phyloP scores from a whole-genome alignment of 2,888 invertebrate species.

The Acanthacorydalis orientalis region DNA sequence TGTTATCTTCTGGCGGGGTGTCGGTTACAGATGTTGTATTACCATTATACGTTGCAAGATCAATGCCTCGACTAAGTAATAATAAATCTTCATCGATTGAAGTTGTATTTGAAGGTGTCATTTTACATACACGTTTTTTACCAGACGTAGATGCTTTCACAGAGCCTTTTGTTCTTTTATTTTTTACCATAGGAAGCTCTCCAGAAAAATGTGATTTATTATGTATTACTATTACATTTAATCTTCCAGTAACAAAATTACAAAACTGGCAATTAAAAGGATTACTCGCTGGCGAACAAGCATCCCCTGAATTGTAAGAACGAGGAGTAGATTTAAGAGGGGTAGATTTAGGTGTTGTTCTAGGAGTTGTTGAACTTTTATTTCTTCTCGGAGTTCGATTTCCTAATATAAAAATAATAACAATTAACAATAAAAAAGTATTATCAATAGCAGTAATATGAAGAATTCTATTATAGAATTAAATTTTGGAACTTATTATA shows the following conservation, averaged over 20 bases:
- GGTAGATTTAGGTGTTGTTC: too few relatives aligned
- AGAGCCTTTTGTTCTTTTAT: too few relatives aligned
- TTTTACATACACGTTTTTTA: slow-evolving; percentile 12
- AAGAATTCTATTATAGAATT: too few relatives aligned
- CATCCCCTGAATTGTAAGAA: too few relatives aligned
- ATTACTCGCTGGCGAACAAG: neutral
- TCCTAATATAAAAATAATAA: too few relatives aligned
- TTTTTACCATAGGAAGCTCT: slow-evolving; percentile 9
- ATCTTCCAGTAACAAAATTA: slow-evolving; percentile 44
- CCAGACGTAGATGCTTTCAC: too few relatives aligned
- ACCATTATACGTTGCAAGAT: slow-evolving; percentile 9
- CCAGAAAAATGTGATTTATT: slow-evolving; percentile 49
- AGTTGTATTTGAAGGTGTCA: slow-evolving; percentile 12
- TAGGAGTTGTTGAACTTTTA: too few relatives aligned
- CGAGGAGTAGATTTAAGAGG: too few relatives aligned
- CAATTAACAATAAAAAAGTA: too few relatives aligned
- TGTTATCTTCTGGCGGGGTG: slow-evolving; percentile 23
- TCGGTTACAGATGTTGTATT: slow-evolving; percentile 1
- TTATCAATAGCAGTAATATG: too few relatives aligned
- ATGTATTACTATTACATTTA: slow-evolving; percentile 59
- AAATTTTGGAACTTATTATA: too few relatives aligned
- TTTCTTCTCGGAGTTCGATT: too few relatives aligned
- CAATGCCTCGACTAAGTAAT: slow-evolving; percentile 14
- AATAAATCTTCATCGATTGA: slow-evolving; percentile 17
- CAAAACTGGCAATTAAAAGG: slow-evolving; percentile 46